Base-by-base conservation (phyloP, 1,140 invertebrate species). In the Colletes latitarsis region DNA sequence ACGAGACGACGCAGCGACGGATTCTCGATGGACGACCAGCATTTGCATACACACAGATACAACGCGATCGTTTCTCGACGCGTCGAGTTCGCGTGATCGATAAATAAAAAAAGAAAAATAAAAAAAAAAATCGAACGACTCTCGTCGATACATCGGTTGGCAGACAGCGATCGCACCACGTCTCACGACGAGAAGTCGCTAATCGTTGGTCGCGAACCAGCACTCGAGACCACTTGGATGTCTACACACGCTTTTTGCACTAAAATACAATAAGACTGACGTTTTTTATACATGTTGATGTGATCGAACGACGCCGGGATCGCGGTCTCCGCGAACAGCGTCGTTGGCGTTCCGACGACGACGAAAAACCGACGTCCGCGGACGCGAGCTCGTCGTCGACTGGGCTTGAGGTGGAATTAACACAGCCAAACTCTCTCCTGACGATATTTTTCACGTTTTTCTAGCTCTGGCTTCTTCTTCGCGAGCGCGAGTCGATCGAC, bases 201-300 rank as follows among this genome's bases (percentile, higher is more conserved):
- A 49, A 67, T 58, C 64, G 41, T 52, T 17, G 52, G 41, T 57
- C 53, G 21, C 41, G 39, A 46, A 60, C 17, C 15, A 68, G 9
- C 19, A 46, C 49, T 39, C 53, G 64, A 17, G 14, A 49, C 15
- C 64, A n/a, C 30, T 64, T 75, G 53, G 66, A 53, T 49, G 30
- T 76, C 69, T 53, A 53, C 58, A 69, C 67, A 73, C 62, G 67
- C 71, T 80, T 85, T 85, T 78, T 82, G 79, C 78, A 85, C 57
- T 75, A 69, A 81, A 82, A 85, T 70, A 71, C 76, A 77, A 86
- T 82, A 85, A 86, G 83, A 86, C 83, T 86, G 85, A 86, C 60
- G 62, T 79, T 81, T 86, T 86, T 85, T 82, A 85, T 85, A 85
- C 82, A 58, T 80, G 68, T 85, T 69, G 14, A 62, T 57, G 72